These are phyloP conservation scores for Corythornis cristatus DNA, from an alignment of 2,113 vertebrate species.

Conservation along the genomic window DNA sequence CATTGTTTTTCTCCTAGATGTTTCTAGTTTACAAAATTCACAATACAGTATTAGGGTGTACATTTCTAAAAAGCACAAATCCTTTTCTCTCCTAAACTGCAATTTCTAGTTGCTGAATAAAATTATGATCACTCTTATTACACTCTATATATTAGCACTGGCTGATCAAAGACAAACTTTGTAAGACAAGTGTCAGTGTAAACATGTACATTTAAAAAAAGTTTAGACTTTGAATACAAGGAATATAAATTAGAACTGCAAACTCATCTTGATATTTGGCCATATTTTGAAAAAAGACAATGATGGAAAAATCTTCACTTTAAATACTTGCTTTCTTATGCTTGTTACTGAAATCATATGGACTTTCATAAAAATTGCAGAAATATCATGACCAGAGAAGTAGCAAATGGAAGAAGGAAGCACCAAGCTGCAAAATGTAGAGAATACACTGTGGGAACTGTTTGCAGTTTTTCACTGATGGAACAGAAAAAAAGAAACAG, in stretches of 20 bases:
- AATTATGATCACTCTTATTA: background rate
- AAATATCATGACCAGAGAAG: background rate
- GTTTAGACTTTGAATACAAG: slow-evolving; percentile 16
- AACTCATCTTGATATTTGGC: background rate
- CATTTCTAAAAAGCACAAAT: background rate
- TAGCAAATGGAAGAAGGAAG: background rate
- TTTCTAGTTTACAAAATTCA: background rate
- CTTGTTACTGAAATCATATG: background rate
- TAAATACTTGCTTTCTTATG: background rate
- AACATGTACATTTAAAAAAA: background rate
- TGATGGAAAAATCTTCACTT: background rate
- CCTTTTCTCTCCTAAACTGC: background rate
- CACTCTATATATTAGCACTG: background rate
- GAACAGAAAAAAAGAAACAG: background rate
- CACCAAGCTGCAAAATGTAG: background rate
- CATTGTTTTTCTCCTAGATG: background rate
- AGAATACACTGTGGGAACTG: background rate
- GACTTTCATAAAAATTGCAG: background rate
- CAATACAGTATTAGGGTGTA: background rate
- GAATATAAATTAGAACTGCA: background rate
- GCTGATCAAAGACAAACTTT: slow-evolving; percentile 41
- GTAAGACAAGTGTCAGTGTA: slow-evolving; percentile 18
- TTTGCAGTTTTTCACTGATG: background rate
- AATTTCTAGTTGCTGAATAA: background rate
- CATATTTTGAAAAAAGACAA: background rate